Evolutionary conservation across 2,797 vertebrate genomes (phyloP).

Genomic region (Acanthopagrus latus): DNA sequence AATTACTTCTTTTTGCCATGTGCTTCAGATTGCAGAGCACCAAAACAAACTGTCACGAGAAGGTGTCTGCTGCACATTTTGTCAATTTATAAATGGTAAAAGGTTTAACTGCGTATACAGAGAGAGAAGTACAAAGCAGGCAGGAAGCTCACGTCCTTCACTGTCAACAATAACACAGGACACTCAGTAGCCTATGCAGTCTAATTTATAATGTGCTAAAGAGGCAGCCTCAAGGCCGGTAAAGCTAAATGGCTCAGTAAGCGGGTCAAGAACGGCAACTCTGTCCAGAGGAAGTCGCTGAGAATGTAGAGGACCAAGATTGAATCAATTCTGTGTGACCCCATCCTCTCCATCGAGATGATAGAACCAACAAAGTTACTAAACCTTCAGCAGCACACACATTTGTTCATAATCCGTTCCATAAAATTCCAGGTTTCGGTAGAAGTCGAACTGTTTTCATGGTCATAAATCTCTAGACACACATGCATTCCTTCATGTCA

Average conservation of each 20-base stretch:
- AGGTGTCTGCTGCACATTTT: background rate
- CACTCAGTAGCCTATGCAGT: constrained; percentile 14
- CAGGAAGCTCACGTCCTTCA: constrained; percentile 22
- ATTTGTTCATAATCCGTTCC: background rate
- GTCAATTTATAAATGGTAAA: background rate
- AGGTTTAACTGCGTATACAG: background rate
- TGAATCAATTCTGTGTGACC: constrained; percentile 31
- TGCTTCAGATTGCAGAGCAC: background rate
- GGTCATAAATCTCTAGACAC: constrained; percentile 11
- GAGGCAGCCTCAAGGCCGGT: constrained; percentile 42
- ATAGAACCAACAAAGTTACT: constrained; percentile 25
- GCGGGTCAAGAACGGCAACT: constrained; percentile 29
- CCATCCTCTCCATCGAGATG: constrained; percentile 18
- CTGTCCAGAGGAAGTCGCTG: constrained; percentile 14
- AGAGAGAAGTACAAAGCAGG: background rate
- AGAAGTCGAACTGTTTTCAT: background rate
- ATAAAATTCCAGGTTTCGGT: constrained; percentile 4
- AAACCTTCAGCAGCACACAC: constrained; percentile 6
- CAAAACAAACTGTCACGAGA: background rate
- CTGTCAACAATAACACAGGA: constrained; percentile 17
- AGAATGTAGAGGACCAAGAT: constrained; percentile 13
- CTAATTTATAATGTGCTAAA: constrained; percentile 41
- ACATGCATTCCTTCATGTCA: background rate
- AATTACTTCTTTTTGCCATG: background rate
- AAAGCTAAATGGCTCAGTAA: constrained; percentile 52